Percentiles rank a stretch among this genome's conserved stretches.
Evolutionary conservation across 2,113 vertebrate genomes (phyloP).

Genomic region (Candoia aspera): DNA sequence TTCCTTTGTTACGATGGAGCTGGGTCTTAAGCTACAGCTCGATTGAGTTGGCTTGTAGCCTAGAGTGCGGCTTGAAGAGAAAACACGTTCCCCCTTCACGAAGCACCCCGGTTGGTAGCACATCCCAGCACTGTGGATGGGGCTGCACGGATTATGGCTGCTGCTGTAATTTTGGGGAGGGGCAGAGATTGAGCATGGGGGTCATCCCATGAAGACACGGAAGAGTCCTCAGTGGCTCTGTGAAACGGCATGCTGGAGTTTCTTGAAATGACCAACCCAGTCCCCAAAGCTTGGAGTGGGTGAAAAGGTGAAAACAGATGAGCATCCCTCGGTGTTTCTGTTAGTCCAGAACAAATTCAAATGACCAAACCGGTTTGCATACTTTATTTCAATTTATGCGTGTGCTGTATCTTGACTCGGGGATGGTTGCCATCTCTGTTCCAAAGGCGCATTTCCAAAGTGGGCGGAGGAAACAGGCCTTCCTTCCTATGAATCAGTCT

Average conservation of each 20-base stretch:
- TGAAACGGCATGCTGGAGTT: no score
- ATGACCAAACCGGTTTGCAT: neutral
- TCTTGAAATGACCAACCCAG: no score
- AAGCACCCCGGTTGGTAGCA: no score
- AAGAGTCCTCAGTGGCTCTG: neutral
- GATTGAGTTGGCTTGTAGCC: neutral
- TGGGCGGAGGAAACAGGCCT: neutral
- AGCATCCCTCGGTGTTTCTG: neutral
- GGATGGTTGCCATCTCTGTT: no score
- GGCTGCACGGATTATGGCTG: neutral
- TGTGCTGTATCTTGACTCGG: neutral
- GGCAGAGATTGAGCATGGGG: neutral
- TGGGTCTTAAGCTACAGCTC: no score
- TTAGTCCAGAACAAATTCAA: neutral
- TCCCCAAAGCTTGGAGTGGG: neutral
- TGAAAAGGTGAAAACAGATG: neutral
- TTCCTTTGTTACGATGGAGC: neutral
- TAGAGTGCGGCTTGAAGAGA: neutral
- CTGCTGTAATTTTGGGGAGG: neutral
- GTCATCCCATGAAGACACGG: neutral
- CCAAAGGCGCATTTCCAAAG: neutral
- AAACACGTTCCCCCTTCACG: neutral
- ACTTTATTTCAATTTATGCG: neutral
- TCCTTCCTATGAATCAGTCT: slow-evolving; percentile 12
- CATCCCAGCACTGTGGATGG: neutral